phyloP scores from a whole-genome alignment of 35 echinoderm and acorn worm genomes.

The Eucidaris tribuloides region DNA sequence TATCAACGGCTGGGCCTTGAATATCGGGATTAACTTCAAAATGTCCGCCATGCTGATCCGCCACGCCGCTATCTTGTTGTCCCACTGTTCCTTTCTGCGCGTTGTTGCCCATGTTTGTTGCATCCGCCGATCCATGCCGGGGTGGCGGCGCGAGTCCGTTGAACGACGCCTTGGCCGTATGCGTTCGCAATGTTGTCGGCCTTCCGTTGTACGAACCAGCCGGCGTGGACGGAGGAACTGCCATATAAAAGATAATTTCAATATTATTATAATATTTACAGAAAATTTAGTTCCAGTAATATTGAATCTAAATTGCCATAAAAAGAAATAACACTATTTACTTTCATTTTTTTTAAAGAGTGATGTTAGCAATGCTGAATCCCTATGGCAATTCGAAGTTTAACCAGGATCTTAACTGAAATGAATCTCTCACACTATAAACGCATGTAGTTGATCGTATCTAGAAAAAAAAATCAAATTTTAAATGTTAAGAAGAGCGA shows the following conservation, averaged over 20 bases:
- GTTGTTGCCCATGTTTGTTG: too few relatives aligned
- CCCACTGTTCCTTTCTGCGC: neutral
- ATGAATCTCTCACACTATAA: too few relatives aligned
- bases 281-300: neutral
- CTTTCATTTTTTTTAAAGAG: neutral
- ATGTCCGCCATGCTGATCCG: neutral
- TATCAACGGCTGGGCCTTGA: neutral
- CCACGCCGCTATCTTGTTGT: neutral
- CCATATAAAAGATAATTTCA: neutral
- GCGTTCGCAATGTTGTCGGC: neutral
- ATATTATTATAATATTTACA: neutral
- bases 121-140: neutral
- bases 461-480: too few relatives aligned
- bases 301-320: neutral
- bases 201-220: neutral
- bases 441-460: too few relatives aligned
- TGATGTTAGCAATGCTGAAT: too few relatives aligned
- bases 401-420: too few relatives aligned
- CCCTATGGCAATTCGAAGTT: too few relatives aligned
- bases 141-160: neutral
- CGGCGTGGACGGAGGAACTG: neutral
- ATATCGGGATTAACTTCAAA: slow-evolving; percentile 16
- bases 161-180: neutral
- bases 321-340: neutral
- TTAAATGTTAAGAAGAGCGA: too few relatives aligned